Evolutionary conservation across 2,888 invertebrate species (phyloP).

Genomic region (Pocota personata): DNA sequence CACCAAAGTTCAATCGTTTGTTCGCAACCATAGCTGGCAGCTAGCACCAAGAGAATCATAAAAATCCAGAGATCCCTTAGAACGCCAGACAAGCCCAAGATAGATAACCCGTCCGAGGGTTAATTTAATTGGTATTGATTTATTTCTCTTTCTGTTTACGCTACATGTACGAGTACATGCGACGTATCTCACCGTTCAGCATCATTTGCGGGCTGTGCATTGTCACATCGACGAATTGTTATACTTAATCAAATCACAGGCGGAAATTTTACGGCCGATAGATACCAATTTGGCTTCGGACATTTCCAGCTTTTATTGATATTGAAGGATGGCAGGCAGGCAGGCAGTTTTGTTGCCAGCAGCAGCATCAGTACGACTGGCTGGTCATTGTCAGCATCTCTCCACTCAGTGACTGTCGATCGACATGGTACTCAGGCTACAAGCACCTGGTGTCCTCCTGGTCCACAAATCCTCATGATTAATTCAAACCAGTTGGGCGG

Average conservation of each 20-base stretch:
- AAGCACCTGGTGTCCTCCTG: slow-evolving; percentile 42
- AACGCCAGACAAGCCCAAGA: slow-evolving; percentile 28
- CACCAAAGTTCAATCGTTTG: slow-evolving; percentile 14
- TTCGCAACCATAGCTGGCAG: background rate
- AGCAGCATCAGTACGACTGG: too few relatives aligned
- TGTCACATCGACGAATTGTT: slow-evolving; percentile 71
- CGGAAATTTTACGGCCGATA: slow-evolving; percentile 69
- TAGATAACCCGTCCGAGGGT: slow-evolving; percentile 40
- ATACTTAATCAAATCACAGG: slow-evolving; percentile 72
- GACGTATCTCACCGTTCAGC: background rate
- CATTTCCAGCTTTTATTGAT: slow-evolving; percentile 66
- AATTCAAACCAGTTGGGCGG: slow-evolving; percentile 49
- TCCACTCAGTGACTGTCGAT: background rate
- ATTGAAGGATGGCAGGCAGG: slow-evolving; percentile 47
- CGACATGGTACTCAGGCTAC: background rate
- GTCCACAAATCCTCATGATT: slow-evolving; percentile 57
- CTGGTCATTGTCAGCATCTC: slow-evolving; percentile 45
- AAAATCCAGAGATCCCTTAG: slow-evolving; percentile 34
- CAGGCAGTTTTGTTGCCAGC: too few relatives aligned
- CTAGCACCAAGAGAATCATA: slow-evolving; percentile 19
- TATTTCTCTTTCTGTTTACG: slow-evolving; percentile 32
- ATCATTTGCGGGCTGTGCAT: slow-evolving; percentile 53
- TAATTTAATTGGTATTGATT: slow-evolving; percentile 69
- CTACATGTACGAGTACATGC: background rate
- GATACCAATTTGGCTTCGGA: slow-evolving; percentile 61